Evolutionary conservation across 2,797 vertebrate genomes (phyloP), one percentile per base, ranked within the genome.

Genomic region (Manis crassicaudata): DNA sequence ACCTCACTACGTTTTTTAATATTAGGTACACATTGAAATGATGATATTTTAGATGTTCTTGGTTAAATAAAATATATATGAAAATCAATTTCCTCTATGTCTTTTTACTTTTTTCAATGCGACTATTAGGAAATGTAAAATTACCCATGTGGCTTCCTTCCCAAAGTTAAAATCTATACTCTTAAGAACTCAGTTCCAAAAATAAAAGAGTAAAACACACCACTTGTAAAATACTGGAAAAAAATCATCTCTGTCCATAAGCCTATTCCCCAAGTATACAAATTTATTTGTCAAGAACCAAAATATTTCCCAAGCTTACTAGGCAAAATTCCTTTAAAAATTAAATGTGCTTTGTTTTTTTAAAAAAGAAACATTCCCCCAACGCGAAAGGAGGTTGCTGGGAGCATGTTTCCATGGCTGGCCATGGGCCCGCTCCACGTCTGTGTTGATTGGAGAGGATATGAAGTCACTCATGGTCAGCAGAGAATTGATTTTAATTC

Each of bases 401-500:
- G 60, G 21, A 52, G 0, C 35, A 1, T 1, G 37, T 6, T 32
- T n/a, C 37, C 11, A 0, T 11, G 56, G 32, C 81, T 16, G 29
- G 54, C 43, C 16, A 80, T 35, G 52, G 0, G 0, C 21, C 40
- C 29, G 2, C 25, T 27, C 60, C 14, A 4, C 6, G 37, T 29
- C 27, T 32, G 5, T 52, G 1, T 0, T 2, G n/a, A 76, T 0
- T 16, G 46, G 46, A 29, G 77, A 37, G 62, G 35, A 21, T 5
- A 1, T 16, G 21, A 43, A 11, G 35, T 1, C 14, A 2, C 5
- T 50, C 6, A 4, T 1, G n/a, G 82, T 11, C 7, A 0, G 67
- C 92, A 50, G 60, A 84, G 35, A 90, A 75, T 54, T 40, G 40
- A 12, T 7, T 75, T 67, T 50, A 67, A 82, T 88, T 56, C 86